Evolutionary conservation across 2,888 invertebrate genomes (phyloP).

Genomic region (Aphodius sticticus): DNA sequence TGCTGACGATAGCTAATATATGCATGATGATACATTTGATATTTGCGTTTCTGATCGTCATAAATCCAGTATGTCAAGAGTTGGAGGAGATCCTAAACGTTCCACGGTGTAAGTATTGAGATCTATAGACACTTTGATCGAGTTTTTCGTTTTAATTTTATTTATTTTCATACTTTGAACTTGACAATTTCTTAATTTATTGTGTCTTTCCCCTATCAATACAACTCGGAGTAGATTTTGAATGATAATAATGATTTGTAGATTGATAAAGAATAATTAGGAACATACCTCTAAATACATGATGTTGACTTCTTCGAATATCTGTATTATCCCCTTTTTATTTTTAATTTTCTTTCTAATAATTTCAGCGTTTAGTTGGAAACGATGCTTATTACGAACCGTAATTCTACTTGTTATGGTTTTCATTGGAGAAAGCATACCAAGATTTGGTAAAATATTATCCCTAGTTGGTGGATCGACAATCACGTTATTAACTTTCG

Average conservation of each 20-base stretch:
- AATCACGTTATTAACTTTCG: constrained; percentile 71
- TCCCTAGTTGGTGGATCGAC: constrained; percentile 76
- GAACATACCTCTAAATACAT: background rate
- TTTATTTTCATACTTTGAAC: constrained; percentile 18
- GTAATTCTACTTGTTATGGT: constrained; percentile 67
- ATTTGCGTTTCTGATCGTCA: constrained; percentile 72
- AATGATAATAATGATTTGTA: background rate
- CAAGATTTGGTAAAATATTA: constrained; percentile 74
- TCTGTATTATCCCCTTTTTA: background rate
- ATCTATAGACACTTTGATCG: background rate
- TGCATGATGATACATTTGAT: constrained; percentile 72
- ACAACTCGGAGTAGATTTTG: background rate
- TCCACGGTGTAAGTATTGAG: constrained; percentile 63
- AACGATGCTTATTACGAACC: constrained; percentile 66
- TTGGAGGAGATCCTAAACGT: constrained; percentile 71
- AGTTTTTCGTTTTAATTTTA: background rate
- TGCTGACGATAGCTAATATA: constrained; percentile 67
- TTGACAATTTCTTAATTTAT: background rate
- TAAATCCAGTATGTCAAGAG: constrained; percentile 77
- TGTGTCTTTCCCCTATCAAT: background rate
- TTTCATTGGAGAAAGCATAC: constrained; percentile 73
- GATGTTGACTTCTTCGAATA: background rate
- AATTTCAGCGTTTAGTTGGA: constrained; percentile 67
- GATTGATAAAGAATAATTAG: too few relatives aligned
- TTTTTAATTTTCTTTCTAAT: constrained; percentile 28